Conservation (phyloP, 2,797 vertebrate species). For the Taeniopygia guttata region DNA sequence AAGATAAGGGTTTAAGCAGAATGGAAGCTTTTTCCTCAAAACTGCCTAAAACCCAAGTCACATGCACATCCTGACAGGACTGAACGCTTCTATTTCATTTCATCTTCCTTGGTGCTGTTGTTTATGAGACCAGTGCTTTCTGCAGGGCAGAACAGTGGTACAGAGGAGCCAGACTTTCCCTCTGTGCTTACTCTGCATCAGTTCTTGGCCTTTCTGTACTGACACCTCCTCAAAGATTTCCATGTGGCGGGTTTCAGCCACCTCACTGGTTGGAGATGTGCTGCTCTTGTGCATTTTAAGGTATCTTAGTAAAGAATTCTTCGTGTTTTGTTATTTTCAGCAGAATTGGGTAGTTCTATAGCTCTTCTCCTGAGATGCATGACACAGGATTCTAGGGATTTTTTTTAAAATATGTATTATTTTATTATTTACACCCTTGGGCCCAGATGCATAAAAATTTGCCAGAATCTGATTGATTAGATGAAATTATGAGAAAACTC, state of each 20-base stretch:
- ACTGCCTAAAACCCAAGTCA: background rate
- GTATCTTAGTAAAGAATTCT: background rate
- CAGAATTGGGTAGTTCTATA: background rate
- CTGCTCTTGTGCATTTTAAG: background rate
- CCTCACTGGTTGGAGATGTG: background rate
- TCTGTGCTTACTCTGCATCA: background rate
- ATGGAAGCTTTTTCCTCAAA: background rate
- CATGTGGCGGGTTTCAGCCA: fast-evolving
- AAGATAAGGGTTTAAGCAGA: background rate
- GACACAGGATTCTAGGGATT: background rate
- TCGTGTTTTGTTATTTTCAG: background rate
- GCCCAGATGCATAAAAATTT: background rate
- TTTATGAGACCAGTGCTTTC: background rate
- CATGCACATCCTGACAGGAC: background rate
- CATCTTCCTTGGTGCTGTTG: background rate
- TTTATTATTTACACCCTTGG: background rate
- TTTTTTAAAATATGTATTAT: fast-evolving
- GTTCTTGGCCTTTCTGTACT: background rate
- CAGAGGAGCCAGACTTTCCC: background rate
- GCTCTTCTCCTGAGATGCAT: background rate
- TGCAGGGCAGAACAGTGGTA: fast-evolving
- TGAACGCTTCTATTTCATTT: background rate
- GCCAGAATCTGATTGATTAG: background rate
- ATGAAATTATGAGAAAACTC: background rate
- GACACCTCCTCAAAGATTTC: background rate